A percentile compares a stretch with the other conserved stretches of the same genome.
These are phyloP conservation scores for Euclidia mi DNA, from an alignment of 2,888 invertebrate genomes.

Conservation along the genomic window DNA sequence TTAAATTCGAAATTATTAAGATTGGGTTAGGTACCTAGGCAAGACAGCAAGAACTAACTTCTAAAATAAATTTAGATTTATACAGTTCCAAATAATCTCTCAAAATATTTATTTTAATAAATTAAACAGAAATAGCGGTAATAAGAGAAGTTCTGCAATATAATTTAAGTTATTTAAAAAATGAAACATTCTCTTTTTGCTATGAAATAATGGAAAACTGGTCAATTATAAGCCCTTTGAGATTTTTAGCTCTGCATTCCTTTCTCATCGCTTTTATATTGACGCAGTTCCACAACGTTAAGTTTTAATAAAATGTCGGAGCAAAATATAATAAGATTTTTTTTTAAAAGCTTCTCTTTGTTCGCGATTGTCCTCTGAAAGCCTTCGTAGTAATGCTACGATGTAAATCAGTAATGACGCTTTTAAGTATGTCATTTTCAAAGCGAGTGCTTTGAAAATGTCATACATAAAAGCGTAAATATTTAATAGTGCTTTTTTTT, in stretches of 20 bases:
- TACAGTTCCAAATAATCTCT: background rate
- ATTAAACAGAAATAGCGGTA: constrained; percentile 9
- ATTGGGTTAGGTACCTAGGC: background rate
- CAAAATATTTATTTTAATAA: constrained; percentile 12
- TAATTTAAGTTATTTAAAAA: constrained; percentile 32
- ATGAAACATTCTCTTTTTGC: constrained; percentile 33
- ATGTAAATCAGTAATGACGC: constrained; percentile 35
- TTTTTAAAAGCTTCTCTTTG: constrained; percentile 40
- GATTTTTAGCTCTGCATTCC: constrained; percentile 39
- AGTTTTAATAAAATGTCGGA: constrained; percentile 52
- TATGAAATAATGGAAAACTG: constrained; percentile 48
- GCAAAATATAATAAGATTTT: constrained; percentile 40
- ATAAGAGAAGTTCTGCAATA: constrained; percentile 17
- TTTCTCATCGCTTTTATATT: constrained; percentile 43
- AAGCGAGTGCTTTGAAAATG: no score
- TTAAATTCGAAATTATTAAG: no score
- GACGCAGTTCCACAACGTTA: constrained; percentile 51
- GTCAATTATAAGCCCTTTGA: constrained; percentile 42
- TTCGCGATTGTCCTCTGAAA: constrained; percentile 34
- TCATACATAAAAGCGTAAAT: no score
- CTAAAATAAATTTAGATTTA: constrained; percentile 8
- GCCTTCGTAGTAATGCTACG: constrained; percentile 28
- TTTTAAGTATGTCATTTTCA: constrained; percentile 22
- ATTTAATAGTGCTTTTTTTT: no score
- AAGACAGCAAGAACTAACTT: background rate